These are phyloP conservation scores for Urocolius indicus DNA, from an alignment of 2,113 vertebrate genomes.

Conservation along the genomic window DNA sequence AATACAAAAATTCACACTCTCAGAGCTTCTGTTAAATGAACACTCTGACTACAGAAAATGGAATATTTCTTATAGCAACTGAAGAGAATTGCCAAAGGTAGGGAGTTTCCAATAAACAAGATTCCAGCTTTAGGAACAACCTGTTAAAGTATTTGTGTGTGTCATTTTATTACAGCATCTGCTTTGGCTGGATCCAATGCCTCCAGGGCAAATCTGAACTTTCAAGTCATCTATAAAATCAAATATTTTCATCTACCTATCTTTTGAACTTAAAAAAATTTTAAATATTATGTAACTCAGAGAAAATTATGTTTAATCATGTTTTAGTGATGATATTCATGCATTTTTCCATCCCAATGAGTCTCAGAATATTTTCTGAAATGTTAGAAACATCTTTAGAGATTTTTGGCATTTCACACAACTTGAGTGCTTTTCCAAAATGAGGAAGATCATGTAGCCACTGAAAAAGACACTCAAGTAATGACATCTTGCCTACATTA, in stretches of 20 bases:
- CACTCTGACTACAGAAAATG: background rate
- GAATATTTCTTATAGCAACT: background rate
- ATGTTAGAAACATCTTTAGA: conserved; percentile 31
- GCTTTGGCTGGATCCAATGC: conserved; percentile 29
- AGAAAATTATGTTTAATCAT: conserved; percentile 15
- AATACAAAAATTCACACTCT: background rate
- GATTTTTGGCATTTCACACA: conserved; percentile 15
- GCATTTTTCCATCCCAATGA: background rate
- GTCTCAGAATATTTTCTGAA: conserved; percentile 1
- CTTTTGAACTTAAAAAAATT: conserved; percentile 9
- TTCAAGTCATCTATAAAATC: background rate
- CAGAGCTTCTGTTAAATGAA: background rate
- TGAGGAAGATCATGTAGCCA: background rate
- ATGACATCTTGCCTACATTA: background rate
- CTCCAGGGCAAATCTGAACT: conserved; percentile 61
- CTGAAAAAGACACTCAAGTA: background rate
- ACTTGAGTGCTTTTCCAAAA: background rate
- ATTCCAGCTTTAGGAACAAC: conserved; percentile 18
- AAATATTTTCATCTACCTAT: background rate
- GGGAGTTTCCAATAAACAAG: conserved; percentile 43
- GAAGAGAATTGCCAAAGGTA: conserved; percentile 38
- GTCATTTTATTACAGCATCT: conserved; percentile 42
- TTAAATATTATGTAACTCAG: background rate
- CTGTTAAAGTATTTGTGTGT: conserved; percentile 12
- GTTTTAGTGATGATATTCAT: background rate